phyloP scores from a whole-genome alignment of 1,140 invertebrate species.

The Rhagoletis zephyria region DNA sequence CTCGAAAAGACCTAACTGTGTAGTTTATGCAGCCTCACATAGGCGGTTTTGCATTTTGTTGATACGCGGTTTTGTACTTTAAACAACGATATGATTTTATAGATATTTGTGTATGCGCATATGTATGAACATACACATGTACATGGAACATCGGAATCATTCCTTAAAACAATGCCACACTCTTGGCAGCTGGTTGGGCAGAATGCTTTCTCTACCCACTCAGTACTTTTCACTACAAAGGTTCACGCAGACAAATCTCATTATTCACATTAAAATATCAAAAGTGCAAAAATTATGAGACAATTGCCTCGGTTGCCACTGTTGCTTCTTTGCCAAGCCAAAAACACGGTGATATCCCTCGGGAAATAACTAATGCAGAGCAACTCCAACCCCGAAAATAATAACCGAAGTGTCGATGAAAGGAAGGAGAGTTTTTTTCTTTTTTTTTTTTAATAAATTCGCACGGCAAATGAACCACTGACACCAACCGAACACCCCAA shows the following conservation, averaged over 20 bases:
- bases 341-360: not conserved
- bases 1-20: too few species aligned
- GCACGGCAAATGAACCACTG: slow-evolving; percentile 28
- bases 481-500: not conserved
- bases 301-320: slow-evolving; percentile 28
- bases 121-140: too few species aligned
- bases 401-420: not conserved
- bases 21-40: not conserved
- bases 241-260: slow-evolving; percentile 43
- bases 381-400: slow-evolving; percentile 16
- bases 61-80: too few species aligned
- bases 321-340: slow-evolving; percentile 16
- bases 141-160: not conserved
- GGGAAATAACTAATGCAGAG: slow-evolving; percentile 37
- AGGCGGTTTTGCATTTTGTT: too few species aligned
- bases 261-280: slow-evolving; percentile 56
- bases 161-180: not conserved
- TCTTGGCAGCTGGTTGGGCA: not conserved
- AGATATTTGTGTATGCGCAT: too few species aligned
- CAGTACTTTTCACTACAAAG: slow-evolving; percentile 7
- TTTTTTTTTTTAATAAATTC: slow-evolving; percentile 52
- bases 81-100: too few species aligned
- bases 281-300: slow-evolving; percentile 54
- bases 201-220: not conserved
- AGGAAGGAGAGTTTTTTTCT: not conserved